Conservation (phyloP, 2,113 vertebrate genomes). For the Capreolus pygargus region DNA sequence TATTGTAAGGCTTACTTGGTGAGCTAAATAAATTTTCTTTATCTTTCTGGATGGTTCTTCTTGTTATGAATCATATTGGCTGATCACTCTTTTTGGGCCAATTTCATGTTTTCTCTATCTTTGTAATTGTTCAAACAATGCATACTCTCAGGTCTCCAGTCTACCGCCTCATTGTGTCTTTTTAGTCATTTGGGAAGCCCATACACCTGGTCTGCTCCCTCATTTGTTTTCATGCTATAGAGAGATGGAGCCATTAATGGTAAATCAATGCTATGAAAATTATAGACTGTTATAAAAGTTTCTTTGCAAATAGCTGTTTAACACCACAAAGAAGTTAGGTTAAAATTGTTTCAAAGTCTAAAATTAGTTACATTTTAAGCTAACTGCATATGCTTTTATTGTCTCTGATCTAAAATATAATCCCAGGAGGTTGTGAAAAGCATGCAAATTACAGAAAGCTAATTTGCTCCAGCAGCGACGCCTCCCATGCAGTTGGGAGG, state of each 20-base stretch:
- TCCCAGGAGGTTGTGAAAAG: constrained; percentile 84
- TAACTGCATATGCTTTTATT: constrained; percentile 85
- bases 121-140: neutral
- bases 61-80: neutral
- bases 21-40: neutral
- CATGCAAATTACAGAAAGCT: constrained; percentile 85
- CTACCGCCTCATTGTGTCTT: neutral
- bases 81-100: neutral
- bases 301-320: constrained; percentile 79
- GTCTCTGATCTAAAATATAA: constrained; percentile 87
- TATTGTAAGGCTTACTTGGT: neutral
- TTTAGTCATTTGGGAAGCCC: neutral
- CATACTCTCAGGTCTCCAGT: neutral
- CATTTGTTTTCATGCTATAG: constrained; percentile 58
- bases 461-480: constrained; percentile 87
- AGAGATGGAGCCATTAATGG: constrained; percentile 63
- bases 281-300: constrained; percentile 77
- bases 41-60: neutral
- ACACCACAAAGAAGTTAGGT: constrained; percentile 79
- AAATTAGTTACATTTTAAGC: constrained; percentile 85
- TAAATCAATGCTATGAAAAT: constrained; percentile 71
- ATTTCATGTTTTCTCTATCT: constrained; percentile 4
- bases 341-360: constrained; percentile 84
- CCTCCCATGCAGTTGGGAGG: constrained; percentile 86
- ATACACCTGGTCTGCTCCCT: constrained; percentile 29